These are phyloP conservation scores for Barbus barbus DNA, from an alignment of 2,113 vertebrate species.

Conservation along the genomic window DNA sequence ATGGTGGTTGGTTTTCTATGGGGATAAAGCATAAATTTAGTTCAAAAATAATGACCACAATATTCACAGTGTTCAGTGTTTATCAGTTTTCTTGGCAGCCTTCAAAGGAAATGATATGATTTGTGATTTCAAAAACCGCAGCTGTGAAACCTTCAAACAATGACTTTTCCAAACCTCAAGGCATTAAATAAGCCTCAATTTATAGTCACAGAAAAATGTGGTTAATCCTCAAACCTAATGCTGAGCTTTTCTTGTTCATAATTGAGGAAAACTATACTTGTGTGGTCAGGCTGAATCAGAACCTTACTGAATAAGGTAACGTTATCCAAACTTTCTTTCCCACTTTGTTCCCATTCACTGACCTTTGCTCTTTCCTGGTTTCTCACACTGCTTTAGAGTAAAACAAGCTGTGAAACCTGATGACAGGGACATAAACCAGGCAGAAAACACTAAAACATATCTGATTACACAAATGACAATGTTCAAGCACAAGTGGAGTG, in stretches of 20 bases:
- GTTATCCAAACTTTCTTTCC: not conserved
- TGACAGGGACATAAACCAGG: slow-evolving; percentile 2
- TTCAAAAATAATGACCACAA: not conserved
- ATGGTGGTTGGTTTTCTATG: not conserved
- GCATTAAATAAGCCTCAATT: slow-evolving; percentile 46
- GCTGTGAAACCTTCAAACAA: slow-evolving; percentile 16
- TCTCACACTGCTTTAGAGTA: slow-evolving; percentile 20
- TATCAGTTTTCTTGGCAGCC: slow-evolving; percentile 44
- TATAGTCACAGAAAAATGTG: slow-evolving; percentile 39
- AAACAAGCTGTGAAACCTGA: slow-evolving; percentile 24
- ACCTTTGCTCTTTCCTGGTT: slow-evolving; percentile 7
- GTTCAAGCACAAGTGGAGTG: not conserved
- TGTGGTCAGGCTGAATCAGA: slow-evolving; percentile 14
- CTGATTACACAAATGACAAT: slow-evolving; percentile 1
- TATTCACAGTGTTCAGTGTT: slow-evolving; percentile 25
- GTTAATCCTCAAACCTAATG: slow-evolving; percentile 15
- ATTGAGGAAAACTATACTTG: not conserved
- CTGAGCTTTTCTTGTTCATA: slow-evolving; percentile 31
- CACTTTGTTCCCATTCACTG: slow-evolving; percentile 15
- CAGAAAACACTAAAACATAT: slow-evolving; percentile 9
- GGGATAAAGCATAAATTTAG: slow-evolving; percentile 18
- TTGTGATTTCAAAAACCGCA: slow-evolving; percentile 40
- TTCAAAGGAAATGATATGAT: slow-evolving; percentile 47
- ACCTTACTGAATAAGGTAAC: not conserved
- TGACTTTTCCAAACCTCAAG: slow-evolving; percentile 45